Base-by-base conservation (phyloP, 2,113 vertebrate species). In the Globicephala melas region DNA sequence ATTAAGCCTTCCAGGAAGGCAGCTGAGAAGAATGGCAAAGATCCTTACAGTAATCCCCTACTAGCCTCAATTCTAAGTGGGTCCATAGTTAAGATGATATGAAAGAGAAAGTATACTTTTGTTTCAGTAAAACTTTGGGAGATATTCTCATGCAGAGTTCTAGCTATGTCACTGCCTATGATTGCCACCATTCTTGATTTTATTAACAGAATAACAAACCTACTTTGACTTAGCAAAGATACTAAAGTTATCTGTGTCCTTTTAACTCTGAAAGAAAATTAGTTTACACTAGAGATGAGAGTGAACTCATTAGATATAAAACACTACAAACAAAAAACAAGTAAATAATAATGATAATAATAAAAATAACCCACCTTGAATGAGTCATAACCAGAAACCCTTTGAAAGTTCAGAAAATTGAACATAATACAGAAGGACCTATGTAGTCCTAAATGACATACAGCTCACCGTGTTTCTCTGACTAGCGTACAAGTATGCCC, bases 181-280 rank as follows among this genome's bases (percentile, higher is more conserved):
- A 93, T 26, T 53, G 23, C 79, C 50, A 92, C n/a, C 41, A 77
- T 89, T 84, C 67, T 88, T 86, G 4, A 89, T 92, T 92, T 97
- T 83, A 73, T 94, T 86, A 79, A 86, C 33, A 93, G 80, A 95
- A 88, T 70, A 94, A 91, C 6, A 25, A 77, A 41, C 38, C n/a
- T 84, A 53, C 26, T 50, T 97, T 67, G 47, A 77, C 55, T 79
- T 90, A 86, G 31, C 38, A 91, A 81, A 91, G 7, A 11, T 55
- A 47, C 79, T 68, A 47, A 91, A 77, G 71, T 88, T 76, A 81
- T 76, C 55, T 95, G 44, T 91, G 53, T 90, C 58, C 55, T 28
- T 80, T 87, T 41, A 84, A 38, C 28, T 25, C 47, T 85, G 31
- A 88, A 91, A 67, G 41, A 93, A 83, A 96, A 88, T 68, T 74